Evolutionary conservation across 2,113 vertebrate species (phyloP).

Genomic region (Pangasianodon hypophthalmus): DNA sequence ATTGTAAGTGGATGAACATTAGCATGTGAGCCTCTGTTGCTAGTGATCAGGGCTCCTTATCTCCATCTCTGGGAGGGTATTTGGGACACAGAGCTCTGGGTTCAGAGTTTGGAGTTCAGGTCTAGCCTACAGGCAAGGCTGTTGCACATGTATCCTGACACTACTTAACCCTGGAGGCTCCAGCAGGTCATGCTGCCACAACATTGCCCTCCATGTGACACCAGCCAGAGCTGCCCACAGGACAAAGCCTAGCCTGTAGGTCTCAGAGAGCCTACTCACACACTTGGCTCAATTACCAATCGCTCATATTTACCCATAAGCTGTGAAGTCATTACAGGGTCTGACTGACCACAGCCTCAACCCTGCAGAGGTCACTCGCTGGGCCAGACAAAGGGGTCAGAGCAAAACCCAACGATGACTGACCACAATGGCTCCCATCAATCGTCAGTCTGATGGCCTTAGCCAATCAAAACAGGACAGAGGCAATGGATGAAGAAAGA

Average conservation of each 20-base stretch:
- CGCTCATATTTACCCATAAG: slow-evolving; percentile 49
- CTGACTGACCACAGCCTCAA: slow-evolving; percentile 48
- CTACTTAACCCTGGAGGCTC: slow-evolving; percentile 54
- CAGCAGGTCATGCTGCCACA: slow-evolving; percentile 54
- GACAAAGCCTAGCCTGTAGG: slow-evolving; percentile 52
- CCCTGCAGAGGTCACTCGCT: slow-evolving; percentile 48
- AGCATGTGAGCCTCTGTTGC: slow-evolving; percentile 45
- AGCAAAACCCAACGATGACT: slow-evolving; percentile 37
- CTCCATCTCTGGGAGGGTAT: slow-evolving; percentile 3
- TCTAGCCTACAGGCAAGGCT: slow-evolving; percentile 52
- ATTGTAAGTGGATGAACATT: slow-evolving; percentile 52
- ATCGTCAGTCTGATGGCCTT: slow-evolving; percentile 37
- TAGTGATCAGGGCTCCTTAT: slow-evolving; percentile 23
- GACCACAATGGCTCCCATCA: slow-evolving; percentile 41
- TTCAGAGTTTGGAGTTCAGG: slow-evolving; percentile 53
- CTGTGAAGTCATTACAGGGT: slow-evolving; percentile 52
- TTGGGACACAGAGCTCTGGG: slow-evolving; percentile 33
- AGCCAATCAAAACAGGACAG: slow-evolving; percentile 37
- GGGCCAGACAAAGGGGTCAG: slow-evolving; percentile 50
- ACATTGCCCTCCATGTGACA: slow-evolving; percentile 55
- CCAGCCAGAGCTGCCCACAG: slow-evolving; percentile 37
- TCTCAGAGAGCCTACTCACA: slow-evolving; percentile 27
- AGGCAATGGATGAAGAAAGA: slow-evolving; percentile 31
- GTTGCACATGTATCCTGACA: slow-evolving; percentile 49
- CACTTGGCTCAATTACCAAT: slow-evolving; percentile 53